Base-by-base conservation (phyloP, 2,113 vertebrate species). In the Fulmarus glacialis region DNA sequence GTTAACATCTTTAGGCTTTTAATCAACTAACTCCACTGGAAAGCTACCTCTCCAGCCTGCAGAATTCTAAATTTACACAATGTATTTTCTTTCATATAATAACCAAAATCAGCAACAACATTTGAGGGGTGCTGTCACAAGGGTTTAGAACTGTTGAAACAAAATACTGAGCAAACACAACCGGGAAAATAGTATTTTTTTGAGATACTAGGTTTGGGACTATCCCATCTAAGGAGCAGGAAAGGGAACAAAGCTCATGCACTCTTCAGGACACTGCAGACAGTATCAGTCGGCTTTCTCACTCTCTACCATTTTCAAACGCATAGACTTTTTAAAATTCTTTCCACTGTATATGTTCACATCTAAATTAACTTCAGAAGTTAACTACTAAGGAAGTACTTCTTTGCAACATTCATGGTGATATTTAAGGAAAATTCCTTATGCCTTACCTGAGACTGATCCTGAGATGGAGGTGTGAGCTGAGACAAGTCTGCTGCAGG, bases 381-480 rank as follows among this genome's bases (percentile, higher is more conserved):
- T 53, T 27, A 85, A 82, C 22, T 42, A 21, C 24, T 63, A 30
- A 4, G 4, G 29, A 84, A 85, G 8, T 22, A 9, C 34, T 89
- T 67, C 30, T 60, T 60, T 78, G 45, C 53, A 72, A 58, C 12
- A 26, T 1, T 43, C 38, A 60, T 15, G 17, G 60, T 29, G 52
- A 40, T 63, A 7, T 32, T 82, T 32, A 14, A 12, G 90, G 36
- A 8, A 12, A 71, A 10, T 5, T 42, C 83, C 93, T 93, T 68
- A 62, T 20, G 43, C 58, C 93, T 98, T 97, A 99, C 99, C 99
- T 99, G 99, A 99, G 99, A 99, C 96, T 99, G 98, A 98, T 99
- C 99, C 98, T 99, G 99, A 95, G 99, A 99, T 75, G 99, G 99
- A 95, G 99, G 99, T 18, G 99, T 99, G 94, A 99, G 99, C 96